These are phyloP conservation scores for Gymnosoma rotundatum DNA, from an alignment of 2,888 invertebrate genomes.

Conservation along the genomic window DNA sequence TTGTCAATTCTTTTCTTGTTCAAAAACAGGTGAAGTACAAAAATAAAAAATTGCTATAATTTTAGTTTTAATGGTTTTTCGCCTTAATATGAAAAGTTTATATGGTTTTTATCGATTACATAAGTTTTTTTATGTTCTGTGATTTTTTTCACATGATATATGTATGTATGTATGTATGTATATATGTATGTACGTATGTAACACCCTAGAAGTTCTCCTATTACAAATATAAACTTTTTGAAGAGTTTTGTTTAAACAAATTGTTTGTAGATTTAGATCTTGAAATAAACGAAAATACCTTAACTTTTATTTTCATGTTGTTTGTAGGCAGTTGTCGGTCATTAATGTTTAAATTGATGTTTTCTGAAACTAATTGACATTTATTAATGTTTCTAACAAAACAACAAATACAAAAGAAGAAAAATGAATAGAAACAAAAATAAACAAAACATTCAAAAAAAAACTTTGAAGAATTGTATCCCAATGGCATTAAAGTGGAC, in stretches of 20 bases:
- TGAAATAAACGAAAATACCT: not conserved
- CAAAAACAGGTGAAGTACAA: not conserved
- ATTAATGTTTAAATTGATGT: constrained; percentile 61
- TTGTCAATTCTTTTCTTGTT: constrained; percentile 27
- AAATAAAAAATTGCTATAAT: constrained; percentile 29
- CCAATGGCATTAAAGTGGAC: constrained; percentile 33
- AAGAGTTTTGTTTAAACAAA: constrained; percentile 42
- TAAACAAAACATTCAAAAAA: no score
- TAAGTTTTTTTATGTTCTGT: constrained; percentile 18
- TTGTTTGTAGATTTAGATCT: constrained; percentile 2
- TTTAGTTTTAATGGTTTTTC: constrained; percentile 14
- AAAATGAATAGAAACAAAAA: not conserved
- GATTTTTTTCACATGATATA: constrained; percentile 35
- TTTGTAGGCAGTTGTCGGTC: constrained; percentile 21
- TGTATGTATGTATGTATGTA: no score
- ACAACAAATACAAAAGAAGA: not conserved
- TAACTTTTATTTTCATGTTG: not conserved
- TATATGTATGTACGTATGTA: no score
- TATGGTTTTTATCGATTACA: constrained; percentile 42
- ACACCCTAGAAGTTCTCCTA: not conserved
- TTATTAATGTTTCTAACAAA: constrained; percentile 46
- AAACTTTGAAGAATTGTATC: constrained; percentile 32
- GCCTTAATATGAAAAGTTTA: constrained; percentile 47
- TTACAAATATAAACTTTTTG: constrained; percentile 2
- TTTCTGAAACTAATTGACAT: constrained; percentile 50